A percentile compares a stretch with the other conserved stretches of the same genome.
Evolutionary conservation across 2,797 vertebrate genomes (phyloP).

Genomic region (Xiphorhynchus erythropygius): DNA sequence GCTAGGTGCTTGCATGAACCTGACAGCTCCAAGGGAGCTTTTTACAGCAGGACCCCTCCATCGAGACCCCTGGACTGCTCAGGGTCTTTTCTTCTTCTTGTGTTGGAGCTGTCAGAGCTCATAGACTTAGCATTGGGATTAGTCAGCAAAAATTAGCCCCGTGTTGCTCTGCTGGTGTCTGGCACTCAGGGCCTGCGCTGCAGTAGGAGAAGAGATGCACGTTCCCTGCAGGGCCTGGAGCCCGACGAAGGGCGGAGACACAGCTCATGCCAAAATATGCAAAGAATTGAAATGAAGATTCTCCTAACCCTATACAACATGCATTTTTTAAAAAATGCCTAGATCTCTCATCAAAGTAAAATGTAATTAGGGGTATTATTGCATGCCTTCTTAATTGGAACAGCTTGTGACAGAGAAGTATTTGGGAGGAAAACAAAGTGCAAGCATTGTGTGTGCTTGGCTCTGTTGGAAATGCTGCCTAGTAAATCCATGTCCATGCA

Average conservation of each 20-base stretch:
- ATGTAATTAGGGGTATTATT: constrained; percentile 57
- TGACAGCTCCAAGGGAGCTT: neutral
- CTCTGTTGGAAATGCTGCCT: neutral
- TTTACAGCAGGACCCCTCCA: neutral
- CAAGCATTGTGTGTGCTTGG: neutral
- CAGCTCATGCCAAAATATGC: constrained; percentile 31
- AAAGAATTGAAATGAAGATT: constrained; percentile 48
- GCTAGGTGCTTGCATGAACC: neutral
- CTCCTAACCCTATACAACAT: constrained; percentile 7
- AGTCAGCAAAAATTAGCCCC: neutral
- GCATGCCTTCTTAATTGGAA: constrained; percentile 64
- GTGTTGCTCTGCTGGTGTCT: neutral
- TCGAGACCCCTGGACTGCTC: fast-evolving
- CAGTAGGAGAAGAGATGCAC: neutral
- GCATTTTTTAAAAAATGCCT: constrained; percentile 31
- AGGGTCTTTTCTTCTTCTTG: neutral
- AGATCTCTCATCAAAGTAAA: constrained; percentile 68
- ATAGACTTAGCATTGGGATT: neutral
- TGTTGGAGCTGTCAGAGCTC: neutral
- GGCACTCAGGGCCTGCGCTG: neutral
- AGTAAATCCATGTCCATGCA: fast-evolving
- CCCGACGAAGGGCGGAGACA: constrained; percentile 4
- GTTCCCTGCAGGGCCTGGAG: constrained; percentile 4
- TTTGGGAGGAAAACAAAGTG: constrained; percentile 38
- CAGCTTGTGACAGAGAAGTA: constrained; percentile 45